Evolutionary conservation across 1,140 invertebrate species (phyloP).

Genomic region (Berghia stephanieae): DNA sequence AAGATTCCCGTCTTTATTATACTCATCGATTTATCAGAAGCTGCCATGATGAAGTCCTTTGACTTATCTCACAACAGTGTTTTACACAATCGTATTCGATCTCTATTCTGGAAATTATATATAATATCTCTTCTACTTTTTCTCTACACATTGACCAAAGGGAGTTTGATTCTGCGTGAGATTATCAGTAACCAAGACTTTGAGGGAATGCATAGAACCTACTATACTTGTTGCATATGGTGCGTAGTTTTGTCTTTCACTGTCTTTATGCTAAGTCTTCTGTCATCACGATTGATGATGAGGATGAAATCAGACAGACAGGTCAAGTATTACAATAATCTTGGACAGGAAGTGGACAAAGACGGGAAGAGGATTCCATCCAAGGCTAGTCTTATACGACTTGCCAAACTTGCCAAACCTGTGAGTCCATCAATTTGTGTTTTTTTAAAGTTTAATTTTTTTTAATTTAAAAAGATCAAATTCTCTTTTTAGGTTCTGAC

Average conservation of each 20-base stretch:
- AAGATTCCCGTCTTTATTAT: no score
- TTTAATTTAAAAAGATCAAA: background rate
- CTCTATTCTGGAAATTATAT: no score
- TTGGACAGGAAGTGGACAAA: constrained; percentile 55
- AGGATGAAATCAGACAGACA: constrained; percentile 47
- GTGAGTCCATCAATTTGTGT: constrained; percentile 39
- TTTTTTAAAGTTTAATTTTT: no score
- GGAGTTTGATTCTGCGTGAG: constrained; percentile 50
- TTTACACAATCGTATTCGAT: no score
- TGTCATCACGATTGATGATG: constrained; percentile 47
- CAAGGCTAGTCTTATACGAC: constrained; percentile 45
- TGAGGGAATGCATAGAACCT: constrained; percentile 55
- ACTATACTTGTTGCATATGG: constrained; percentile 54
- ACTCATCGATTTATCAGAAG: no score
- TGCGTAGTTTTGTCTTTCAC: constrained; percentile 48
- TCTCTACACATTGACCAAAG: no score
- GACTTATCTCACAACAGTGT: no score
- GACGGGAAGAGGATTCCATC: constrained; percentile 55
- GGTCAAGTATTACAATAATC: constrained; percentile 54
- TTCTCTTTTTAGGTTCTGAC: background rate
- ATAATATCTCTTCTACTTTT: no score
- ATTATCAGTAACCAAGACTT: constrained; percentile 48
- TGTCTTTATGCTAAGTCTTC: constrained; percentile 44
- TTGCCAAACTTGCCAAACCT: constrained; percentile 57
- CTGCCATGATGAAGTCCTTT: no score